These are phyloP conservation scores for Pyrochroa serraticornis DNA, from an alignment of 2,888 invertebrate genomes.

Conservation along the genomic window DNA sequence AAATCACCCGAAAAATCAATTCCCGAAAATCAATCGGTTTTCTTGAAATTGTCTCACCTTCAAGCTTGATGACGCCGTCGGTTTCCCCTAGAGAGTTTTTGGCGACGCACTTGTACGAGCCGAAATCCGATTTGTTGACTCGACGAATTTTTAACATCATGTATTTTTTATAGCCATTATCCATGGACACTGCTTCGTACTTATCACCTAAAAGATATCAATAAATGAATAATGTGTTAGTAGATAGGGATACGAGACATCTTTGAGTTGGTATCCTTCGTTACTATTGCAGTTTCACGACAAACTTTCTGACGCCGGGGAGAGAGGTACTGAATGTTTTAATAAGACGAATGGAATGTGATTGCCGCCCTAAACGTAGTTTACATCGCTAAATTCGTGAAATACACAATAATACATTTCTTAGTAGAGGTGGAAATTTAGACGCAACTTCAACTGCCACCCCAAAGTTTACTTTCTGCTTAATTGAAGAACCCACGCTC, in stretches of 20 bases:
- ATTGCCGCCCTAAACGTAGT: no score
- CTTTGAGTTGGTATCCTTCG: not conserved
- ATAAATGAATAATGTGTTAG: constrained; percentile 6
- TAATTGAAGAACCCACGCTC: no score
- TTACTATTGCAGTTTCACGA: no score
- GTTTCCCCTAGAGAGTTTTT: constrained; percentile 91
- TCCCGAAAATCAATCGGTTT: constrained; percentile 6
- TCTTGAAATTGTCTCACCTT: constrained; percentile 66
- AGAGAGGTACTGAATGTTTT: no score
- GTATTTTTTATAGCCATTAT: constrained; percentile 86
- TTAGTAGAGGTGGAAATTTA: no score
- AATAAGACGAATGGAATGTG: no score
- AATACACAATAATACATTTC: no score
- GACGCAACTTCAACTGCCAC: no score
- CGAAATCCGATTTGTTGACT: constrained; percentile 80
- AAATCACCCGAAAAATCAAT: constrained; percentile 41
- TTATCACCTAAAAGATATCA: constrained; percentile 72
- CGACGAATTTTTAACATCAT: constrained; percentile 89
- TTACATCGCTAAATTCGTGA: no score
- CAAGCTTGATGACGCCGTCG: constrained; percentile 86
- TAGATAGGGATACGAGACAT: not conserved
- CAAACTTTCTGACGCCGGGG: no score
- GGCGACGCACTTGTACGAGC: constrained; percentile 88
- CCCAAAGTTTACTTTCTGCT: no score
- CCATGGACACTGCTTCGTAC: constrained; percentile 82